Evolutionary conservation across 30 jellyfish, hydroid and myxozoan genomes (phyloP).

Genomic region (Sanderia malayensis): DNA sequence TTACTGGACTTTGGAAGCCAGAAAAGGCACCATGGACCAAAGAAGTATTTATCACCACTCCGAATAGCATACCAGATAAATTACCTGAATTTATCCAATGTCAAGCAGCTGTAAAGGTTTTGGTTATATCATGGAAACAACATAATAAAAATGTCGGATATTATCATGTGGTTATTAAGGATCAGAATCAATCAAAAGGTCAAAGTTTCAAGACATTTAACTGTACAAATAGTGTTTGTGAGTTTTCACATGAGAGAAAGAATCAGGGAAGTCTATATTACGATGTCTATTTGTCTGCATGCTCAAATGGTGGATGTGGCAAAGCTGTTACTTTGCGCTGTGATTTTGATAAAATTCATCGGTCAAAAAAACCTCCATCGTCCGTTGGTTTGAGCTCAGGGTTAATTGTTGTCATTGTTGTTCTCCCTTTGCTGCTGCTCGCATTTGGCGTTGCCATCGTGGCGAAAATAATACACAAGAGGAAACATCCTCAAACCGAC

Average conservation of each 20-base stretch:
- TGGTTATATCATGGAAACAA: constrained; percentile 11
- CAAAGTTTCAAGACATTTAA: background rate
- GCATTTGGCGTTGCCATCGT: background rate
- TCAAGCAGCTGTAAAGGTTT: background rate
- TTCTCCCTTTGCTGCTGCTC: background rate
- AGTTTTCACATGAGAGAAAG: background rate
- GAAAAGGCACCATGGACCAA: constrained; percentile 46
- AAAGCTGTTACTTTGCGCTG: background rate
- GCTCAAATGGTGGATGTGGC: constrained; percentile 49
- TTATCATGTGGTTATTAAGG: background rate
- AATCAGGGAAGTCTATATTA: background rate
- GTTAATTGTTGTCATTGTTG: background rate
- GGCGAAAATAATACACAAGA: background rate
- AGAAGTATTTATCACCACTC: constrained; percentile 2
- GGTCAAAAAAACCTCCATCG: too few species aligned
- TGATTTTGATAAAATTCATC: too few species aligned
- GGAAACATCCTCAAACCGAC: too few species aligned
- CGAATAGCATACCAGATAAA: constrained; percentile 14
- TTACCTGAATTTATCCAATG: constrained; percentile 15
- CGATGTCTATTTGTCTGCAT: constrained; percentile 4
- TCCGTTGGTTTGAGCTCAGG: too few species aligned
- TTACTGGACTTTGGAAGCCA: background rate
- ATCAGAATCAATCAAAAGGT: background rate
- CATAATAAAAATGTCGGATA: background rate
- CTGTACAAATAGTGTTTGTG: constrained; percentile 14